Conservation (phyloP, 2,888 invertebrate genomes). For the Synanthedon myopaeformis region DNA sequence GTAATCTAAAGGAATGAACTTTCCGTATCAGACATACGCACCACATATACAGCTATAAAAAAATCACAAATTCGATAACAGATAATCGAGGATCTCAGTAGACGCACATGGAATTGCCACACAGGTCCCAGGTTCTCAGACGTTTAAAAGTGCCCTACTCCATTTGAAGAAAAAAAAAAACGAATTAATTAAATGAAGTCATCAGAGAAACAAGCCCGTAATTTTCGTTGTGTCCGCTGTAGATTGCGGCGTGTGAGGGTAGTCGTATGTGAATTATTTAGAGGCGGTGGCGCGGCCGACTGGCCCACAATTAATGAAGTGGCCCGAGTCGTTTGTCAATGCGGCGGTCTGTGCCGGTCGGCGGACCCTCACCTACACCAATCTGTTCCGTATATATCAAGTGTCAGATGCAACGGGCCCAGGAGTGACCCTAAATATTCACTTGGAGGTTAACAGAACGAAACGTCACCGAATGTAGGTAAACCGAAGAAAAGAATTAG, state of each 20-base stretch:
- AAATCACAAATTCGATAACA: no score
- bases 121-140: neutral
- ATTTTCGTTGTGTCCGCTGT: constrained; percentile 36
- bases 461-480: neutral
- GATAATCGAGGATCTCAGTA: neutral
- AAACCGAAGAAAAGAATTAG: no score
- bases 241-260: constrained; percentile 38
- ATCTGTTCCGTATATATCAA: constrained; percentile 36
- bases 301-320: constrained; percentile 64
- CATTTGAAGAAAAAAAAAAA: neutral
- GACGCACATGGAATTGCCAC: neutral
- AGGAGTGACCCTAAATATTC: neutral
- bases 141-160: neutral
- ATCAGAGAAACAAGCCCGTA: constrained; percentile 31
- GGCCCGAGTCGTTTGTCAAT: constrained; percentile 61
- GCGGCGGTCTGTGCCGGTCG: constrained; percentile 37
- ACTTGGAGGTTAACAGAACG: neutral
- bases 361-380: constrained; percentile 34
- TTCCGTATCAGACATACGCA: no score
- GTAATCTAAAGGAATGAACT: no score
- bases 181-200: constrained; percentile 40
- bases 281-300: constrained; percentile 50
- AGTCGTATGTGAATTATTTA: constrained; percentile 62
- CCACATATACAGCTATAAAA: no score
- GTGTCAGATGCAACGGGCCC: constrained; percentile 31